Base-by-base conservation (phyloP, 2,888 invertebrate genomes). In the Lymantria monacha region DNA sequence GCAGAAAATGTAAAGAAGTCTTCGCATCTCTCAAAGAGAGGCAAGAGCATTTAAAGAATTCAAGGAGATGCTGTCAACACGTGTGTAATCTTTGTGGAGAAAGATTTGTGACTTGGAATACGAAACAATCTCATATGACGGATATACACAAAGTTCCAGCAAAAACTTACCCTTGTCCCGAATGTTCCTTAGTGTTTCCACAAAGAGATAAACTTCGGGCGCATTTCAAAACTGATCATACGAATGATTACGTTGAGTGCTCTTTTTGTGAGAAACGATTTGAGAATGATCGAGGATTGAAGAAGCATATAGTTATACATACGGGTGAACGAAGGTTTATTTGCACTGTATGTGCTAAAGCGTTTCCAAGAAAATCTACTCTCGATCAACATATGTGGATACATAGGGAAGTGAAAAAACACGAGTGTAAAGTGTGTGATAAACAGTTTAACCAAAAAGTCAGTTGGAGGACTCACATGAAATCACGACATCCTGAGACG, bases 391-490 rank as follows among this genome's bases (percentile, higher is more conserved):
- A 80, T 38, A 73, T 74, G 69, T 79, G 80, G 78, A 73, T 77
- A 31, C 79, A 79, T 46, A 74, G 73, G 45, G 73, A 74, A 31
- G 57, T 75, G 9, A 76, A 73, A 46, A 74, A 74, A 49, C 75
- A 75, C 33, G 62, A 67, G 36, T 79, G 79, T 51, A 68, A 66
- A 30, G 49, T 71, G 15, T 79, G 79, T 44, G 64, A 69, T 49
- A 79, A 76, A 42, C 69, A 71, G 14, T 79, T 79, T n/a, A 77
- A 76, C 31, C 79, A 79, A 36, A 68, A 68, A 48, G 72, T 79
- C 1, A 74, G 77, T 47, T 81, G 79, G 75, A 74, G 77, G 50
- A 70, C 70, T 7, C 83, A 83, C 61, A 80, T 83, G 79, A 79
- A 79, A 46, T 70, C 80, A 0, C 72, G 81, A 22, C 87, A 87